These are phyloP conservation scores for Sinocyclocheilus maitianheensis DNA, from an alignment of 2,113 vertebrate genomes.

Conservation along the genomic window DNA sequence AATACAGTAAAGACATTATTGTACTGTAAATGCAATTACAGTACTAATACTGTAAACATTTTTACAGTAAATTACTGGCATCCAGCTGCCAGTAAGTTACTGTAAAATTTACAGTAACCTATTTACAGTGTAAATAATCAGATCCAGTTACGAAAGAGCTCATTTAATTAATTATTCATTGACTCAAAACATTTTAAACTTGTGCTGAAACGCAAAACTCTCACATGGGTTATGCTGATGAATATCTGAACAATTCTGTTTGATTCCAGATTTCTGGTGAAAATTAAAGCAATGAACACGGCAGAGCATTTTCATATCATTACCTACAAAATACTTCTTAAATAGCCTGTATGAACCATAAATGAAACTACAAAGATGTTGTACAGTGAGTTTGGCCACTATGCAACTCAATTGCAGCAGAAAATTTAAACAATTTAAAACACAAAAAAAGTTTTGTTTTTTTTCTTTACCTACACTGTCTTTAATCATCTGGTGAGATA, in stretches of 20 bases:
- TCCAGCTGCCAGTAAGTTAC: too few relatives aligned
- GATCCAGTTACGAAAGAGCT: not conserved
- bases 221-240: slow-evolving; percentile 1
- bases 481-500: not conserved
- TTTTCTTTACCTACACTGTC: too few relatives aligned
- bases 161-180: slow-evolving; percentile 35
- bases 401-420: not conserved
- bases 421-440: too few relatives aligned
- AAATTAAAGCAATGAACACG: not conserved
- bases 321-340: not conserved
- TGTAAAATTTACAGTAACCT: too few relatives aligned
- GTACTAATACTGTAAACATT: too few relatives aligned
- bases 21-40: too few relatives aligned
- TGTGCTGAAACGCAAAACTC: not conserved
- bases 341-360: not conserved
- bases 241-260: slow-evolving; percentile 21
- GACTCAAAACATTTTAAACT: slow-evolving; percentile 30
- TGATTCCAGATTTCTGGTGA: not conserved
- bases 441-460: too few relatives aligned
- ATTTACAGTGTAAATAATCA: too few relatives aligned
- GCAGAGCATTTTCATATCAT: slow-evolving; percentile 8
- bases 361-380: not conserved
- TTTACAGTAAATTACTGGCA: too few relatives aligned
- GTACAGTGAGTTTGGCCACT: not conserved
- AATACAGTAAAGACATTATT: too few relatives aligned